Evolutionary conservation across 1,140 invertebrate species (phyloP).

Genomic region (Hermetia illucens): DNA sequence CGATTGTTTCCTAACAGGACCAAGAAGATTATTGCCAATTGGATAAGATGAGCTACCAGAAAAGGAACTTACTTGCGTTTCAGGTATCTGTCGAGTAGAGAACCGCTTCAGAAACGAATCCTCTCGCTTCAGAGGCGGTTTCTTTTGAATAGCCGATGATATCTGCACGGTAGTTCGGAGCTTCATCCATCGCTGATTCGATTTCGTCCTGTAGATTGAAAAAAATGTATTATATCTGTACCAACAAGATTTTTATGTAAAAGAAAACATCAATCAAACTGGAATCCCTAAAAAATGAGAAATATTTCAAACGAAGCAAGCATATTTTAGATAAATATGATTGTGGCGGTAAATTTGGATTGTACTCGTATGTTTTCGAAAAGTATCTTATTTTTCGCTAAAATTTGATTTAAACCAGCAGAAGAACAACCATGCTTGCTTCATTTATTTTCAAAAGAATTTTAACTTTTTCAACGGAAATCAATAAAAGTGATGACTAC

Average conservation of each 20-base stretch:
- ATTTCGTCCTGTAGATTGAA: conserved; percentile 54
- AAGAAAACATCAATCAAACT: background rate
- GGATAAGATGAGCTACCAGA: no score
- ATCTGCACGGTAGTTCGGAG: conserved; percentile 82
- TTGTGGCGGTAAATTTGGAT: background rate
- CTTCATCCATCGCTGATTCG: conserved; percentile 90
- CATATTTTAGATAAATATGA: background rate
- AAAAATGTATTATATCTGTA: background rate
- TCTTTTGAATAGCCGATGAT: conserved; percentile 73
- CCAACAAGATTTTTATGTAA: background rate
- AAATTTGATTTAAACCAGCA: background rate
- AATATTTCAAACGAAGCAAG: background rate
- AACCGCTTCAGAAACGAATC: conserved; percentile 91
- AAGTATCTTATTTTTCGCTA: no score
- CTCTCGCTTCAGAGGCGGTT: conserved; percentile 75
- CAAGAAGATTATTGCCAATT: no score
- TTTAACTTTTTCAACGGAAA: no score
- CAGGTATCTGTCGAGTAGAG: conserved; percentile 78
- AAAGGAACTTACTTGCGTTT: conserved; percentile 72
- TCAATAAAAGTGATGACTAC: no score
- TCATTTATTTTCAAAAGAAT: no score
- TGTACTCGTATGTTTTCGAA: no score
- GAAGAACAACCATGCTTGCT: background rate
- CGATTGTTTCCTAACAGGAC: conserved; percentile 34
- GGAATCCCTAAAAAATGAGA: background rate